Evolutionary conservation across 2,113 vertebrate species (phyloP).

Genomic region (Callipepla squamata): DNA sequence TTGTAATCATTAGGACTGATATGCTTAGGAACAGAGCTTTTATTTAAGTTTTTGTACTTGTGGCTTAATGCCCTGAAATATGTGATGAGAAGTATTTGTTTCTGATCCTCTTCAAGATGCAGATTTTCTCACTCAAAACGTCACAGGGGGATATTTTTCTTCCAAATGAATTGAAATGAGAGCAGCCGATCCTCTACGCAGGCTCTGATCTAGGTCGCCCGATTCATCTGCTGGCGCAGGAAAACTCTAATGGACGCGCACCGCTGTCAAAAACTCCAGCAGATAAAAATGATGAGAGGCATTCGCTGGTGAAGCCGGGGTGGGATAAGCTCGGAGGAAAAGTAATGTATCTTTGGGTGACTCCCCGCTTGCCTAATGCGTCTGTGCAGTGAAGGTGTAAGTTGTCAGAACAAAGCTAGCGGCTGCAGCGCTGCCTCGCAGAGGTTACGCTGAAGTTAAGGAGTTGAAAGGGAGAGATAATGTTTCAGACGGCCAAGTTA

Average conservation of each 20-base stretch:
- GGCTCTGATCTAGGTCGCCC: background rate
- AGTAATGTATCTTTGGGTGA: background rate
- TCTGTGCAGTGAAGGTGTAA: background rate
- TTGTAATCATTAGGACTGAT: conserved; percentile 2
- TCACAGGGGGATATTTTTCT: background rate
- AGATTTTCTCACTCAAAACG: background rate
- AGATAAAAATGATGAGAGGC: conserved; percentile 8
- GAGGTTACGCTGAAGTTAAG: conserved; percentile 21
- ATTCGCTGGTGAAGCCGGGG: background rate
- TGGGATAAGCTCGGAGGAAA: conserved; percentile 29
- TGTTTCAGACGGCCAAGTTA: conserved; percentile 43
- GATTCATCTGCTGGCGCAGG: background rate
- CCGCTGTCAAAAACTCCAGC: conserved; percentile 34
- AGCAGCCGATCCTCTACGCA: fast-evolving
- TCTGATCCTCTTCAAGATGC: background rate
- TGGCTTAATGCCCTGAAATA: background rate
- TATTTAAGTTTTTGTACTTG: conserved; percentile 16
- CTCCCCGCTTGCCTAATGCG: conserved; percentile 12
- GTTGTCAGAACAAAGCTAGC: conserved; percentile 47
- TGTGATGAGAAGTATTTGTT: conserved; percentile 17
- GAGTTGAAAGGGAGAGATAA: conserved; percentile 31
- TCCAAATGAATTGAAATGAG: background rate
- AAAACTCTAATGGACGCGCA: background rate
- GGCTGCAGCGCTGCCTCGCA: background rate
- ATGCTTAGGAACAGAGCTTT: conserved; percentile 19